phyloP scores from a whole-genome alignment of 2,113 vertebrate genomes.

The Syngnathus floridae region DNA sequence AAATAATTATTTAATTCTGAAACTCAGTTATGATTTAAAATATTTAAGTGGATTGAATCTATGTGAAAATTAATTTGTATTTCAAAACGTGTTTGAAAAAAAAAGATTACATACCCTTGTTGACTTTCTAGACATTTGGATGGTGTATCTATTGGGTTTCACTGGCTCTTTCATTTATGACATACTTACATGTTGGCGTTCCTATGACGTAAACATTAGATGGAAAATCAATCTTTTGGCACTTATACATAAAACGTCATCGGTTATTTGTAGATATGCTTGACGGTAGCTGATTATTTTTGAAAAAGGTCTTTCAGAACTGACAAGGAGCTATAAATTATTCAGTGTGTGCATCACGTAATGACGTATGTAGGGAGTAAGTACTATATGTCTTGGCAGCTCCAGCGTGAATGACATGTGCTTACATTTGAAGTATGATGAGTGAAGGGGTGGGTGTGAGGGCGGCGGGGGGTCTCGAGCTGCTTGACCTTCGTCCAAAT shows the following conservation, averaged over 20 bases:
- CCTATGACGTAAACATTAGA: not conserved
- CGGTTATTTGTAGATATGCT: not conserved
- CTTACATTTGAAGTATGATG: constrained; percentile 15
- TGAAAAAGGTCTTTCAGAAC: not conserved
- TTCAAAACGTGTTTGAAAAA: too few relatives aligned
- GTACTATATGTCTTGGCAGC: not conserved
- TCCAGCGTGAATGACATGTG: constrained; percentile 10
- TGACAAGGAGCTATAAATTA: not conserved
- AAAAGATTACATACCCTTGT: not conserved
- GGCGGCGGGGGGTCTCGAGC: not conserved
- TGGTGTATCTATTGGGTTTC: not conserved
- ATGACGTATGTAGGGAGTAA: not conserved
- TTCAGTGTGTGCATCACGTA: not conserved
- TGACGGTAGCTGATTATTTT: not conserved
- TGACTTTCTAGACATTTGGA: not conserved
- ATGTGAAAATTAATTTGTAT: too few relatives aligned
- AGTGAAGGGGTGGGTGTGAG: constrained; percentile 15
- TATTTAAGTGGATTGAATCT: too few relatives aligned
- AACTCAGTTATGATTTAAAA: too few relatives aligned
- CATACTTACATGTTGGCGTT: not conserved
- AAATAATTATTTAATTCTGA: too few relatives aligned
- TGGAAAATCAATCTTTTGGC: not conserved
- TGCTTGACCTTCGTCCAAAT: constrained; percentile 28
- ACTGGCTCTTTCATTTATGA: not conserved
- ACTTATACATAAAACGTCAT: not conserved